These are phyloP conservation scores for Caenorhabditis wallacei DNA, from an alignment of 2,888 invertebrate genomes.

Conservation along the genomic window DNA sequence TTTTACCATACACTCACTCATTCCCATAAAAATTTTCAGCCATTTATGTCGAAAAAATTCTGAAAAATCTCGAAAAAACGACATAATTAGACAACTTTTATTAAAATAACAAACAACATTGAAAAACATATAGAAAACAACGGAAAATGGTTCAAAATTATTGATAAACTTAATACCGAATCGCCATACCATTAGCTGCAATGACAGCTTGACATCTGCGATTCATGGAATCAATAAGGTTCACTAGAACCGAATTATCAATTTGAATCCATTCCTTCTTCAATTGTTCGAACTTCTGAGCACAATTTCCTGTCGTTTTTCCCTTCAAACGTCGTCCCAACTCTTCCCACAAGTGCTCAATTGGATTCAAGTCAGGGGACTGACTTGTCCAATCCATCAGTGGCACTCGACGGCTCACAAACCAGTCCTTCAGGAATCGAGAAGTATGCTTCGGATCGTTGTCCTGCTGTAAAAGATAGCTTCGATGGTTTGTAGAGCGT, in stretches of 20 bases:
- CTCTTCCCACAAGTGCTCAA: neutral
- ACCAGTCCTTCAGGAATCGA: conserved; percentile 1
- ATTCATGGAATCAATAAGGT: neutral
- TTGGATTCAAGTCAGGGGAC: conserved; percentile 15
- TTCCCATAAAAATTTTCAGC: no score
- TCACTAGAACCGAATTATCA: neutral
- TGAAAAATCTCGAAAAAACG: no score
- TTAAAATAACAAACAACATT: no score
- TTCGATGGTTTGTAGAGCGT: no score
- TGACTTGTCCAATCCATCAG: conserved; percentile 40
- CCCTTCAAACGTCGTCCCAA: neutral
- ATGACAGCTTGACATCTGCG: neutral
- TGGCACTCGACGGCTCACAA: neutral
- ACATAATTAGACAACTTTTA: no score
- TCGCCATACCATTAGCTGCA: neutral
- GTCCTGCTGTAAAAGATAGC: conserved; percentile 46
- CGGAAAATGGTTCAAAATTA: neutral
- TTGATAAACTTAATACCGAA: neutral
- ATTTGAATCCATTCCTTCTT: neutral
- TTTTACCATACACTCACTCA: no score
- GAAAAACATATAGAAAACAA: no score
- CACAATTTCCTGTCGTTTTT: neutral
- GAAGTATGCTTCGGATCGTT: conserved; percentile 58
- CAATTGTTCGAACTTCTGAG: neutral
- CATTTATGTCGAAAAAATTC: no score